A percentile compares a stretch with the other conserved stretches of the same genome.
These are phyloP conservation scores for Drosophila watanabei DNA, from an alignment of 1,140 invertebrate genomes.

Conservation along the genomic window DNA sequence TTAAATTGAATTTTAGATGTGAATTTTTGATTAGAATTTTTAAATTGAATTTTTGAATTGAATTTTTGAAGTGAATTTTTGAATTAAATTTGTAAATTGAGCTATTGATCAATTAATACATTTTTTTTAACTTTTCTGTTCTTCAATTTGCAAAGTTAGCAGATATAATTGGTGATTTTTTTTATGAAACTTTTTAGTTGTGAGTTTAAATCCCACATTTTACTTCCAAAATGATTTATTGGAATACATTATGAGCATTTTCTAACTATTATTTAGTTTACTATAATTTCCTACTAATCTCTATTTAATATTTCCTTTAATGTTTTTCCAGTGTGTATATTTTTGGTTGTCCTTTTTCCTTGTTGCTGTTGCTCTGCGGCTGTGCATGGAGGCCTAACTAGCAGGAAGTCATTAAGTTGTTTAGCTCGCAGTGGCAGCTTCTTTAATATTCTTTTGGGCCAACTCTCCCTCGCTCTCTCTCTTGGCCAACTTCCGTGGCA, in stretches of 20 bases:
- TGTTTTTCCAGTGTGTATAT: not conserved
- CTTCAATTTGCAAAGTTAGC: too few relatives aligned
- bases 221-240: not conserved
- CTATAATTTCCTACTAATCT: not conserved
- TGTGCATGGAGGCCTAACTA: conserved; percentile 66
- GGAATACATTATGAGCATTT: not conserved
- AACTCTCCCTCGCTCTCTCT: not conserved
- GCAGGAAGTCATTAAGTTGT: conserved; percentile 83
- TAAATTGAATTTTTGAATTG: too few relatives aligned
- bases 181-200: too few relatives aligned
- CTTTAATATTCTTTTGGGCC: conserved; percentile 38
- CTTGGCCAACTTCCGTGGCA: conserved; percentile 31
- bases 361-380: conserved; percentile 31
- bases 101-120: too few relatives aligned
- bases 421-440: conserved; percentile 57
- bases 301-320: not conserved
- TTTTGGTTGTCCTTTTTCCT: conserved; percentile 8
- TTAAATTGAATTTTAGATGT: too few relatives aligned
- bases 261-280: not conserved
- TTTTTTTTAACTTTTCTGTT: too few relatives aligned
- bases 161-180: too few relatives aligned
- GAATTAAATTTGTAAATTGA: too few relatives aligned
- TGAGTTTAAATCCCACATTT: too few relatives aligned
- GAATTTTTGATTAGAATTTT: too few relatives aligned
- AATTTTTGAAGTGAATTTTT: too few relatives aligned